phyloP scores from a whole-genome alignment of 1,140 invertebrate species.

The Brachionus sp. region DNA sequence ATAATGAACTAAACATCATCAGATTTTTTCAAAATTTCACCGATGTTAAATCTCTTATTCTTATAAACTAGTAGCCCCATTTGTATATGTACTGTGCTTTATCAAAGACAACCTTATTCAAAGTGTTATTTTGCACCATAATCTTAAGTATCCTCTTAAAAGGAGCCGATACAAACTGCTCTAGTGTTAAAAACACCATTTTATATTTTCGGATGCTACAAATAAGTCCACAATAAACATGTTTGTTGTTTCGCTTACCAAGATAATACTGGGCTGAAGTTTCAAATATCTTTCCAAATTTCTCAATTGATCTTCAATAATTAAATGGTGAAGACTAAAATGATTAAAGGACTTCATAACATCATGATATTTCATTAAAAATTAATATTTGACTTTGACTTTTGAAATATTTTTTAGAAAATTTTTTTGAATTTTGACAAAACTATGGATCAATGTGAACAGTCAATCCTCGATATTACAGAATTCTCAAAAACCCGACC shows the following conservation, averaged over 20 bases:
- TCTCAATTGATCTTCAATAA: constrained; percentile 86
- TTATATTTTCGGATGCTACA: background rate
- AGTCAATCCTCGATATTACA: too few species aligned
- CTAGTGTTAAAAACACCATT: constrained; percentile 87
- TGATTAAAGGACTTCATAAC: constrained; percentile 71
- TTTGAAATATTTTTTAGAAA: too few species aligned
- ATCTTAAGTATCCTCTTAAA: background rate
- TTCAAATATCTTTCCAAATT: constrained; percentile 53
- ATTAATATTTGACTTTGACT: too few species aligned
- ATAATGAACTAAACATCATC: too few species aligned
- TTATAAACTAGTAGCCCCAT: too few species aligned
- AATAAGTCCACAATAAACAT: constrained; percentile 50
- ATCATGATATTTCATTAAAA: too few species aligned
- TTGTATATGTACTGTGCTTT: too few species aligned
- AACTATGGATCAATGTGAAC: too few species aligned
- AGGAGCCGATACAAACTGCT: constrained; percentile 68
- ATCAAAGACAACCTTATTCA: background rate
- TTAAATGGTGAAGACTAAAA: constrained; percentile 83
- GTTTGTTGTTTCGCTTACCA: constrained; percentile 63
- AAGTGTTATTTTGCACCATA: background rate
- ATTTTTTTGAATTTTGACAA: too few species aligned
- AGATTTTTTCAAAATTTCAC: too few species aligned
- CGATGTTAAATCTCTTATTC: too few species aligned
- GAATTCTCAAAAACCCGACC: too few species aligned
- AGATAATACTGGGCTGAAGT: constrained; percentile 61